Base-by-base conservation (phyloP, 2,797 vertebrate species). In the Arnoldichthys spilopterus region DNA sequence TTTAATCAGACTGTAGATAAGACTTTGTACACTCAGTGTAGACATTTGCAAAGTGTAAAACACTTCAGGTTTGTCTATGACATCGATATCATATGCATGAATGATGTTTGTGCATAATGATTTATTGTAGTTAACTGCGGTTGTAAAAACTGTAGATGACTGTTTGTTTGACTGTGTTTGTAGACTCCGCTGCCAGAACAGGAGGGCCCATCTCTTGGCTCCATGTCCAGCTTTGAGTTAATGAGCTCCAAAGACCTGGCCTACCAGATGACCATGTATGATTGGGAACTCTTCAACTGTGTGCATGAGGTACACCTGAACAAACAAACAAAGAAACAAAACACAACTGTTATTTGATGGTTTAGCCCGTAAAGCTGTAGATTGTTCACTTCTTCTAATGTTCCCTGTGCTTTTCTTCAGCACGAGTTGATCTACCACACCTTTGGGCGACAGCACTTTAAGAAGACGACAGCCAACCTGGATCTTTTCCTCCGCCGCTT, bases 201-300 rank as follows among this genome's bases (percentile, higher is more conserved):
- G 88, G 97, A 98, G 81, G 97, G 97, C 49, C 96, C 96, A 0
- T 95, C 95, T 20, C 4, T 90, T 30, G 97, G 97, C 26, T 95
- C 96, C 13, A 85, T 97, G 83, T 90, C 93, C 85, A 96, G 92
- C 0, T 98, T 99, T 73, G 98, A 99, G 90, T 85, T 99, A 87
- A 98, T 98, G 97, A 98, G 98, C 90, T 99, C 98, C 4, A 99
- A 98, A 89, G 98, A 98, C 76, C 91, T 99, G 86, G 98, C 97
- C 2, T 95, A 96, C 86, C 97, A 98, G 86, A 95, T 99, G 95
- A 99, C 97, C 4, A 88, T 95, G 76, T 98, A 97, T 49, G 98
- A 99, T 80, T 99, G 98, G 98, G 97, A 99, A 76, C 96, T 99
- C 85, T 99, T 99, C 92, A 94, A 95, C 91, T 99, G 97, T 75